Evolutionary conservation across 2,888 invertebrate species (phyloP), one percentile per base, ranked within the genome.

Genomic region (Syrista parreyssii): DNA sequence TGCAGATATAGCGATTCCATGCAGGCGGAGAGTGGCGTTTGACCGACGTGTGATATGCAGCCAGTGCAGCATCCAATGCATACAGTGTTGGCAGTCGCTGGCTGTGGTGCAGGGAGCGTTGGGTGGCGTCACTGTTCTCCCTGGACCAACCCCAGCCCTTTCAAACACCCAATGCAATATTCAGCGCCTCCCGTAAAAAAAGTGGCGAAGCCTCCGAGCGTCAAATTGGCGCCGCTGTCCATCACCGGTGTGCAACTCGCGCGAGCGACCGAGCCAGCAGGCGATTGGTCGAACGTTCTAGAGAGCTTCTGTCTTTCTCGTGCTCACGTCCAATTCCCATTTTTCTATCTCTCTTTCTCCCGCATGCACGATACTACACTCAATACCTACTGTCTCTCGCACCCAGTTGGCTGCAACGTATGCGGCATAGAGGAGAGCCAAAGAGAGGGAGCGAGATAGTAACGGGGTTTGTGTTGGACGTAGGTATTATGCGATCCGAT

Each of bases 201-300:
- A 78, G 84, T 89, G 87, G 85, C 86, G 86, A 86, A 86, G 88
- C 89, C 87, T 87, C 89, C 86, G 87, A 91, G 88, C 91, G 91
- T 90, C 91, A 91, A 91, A 91, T 91, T 90, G 91, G 91, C 91
- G 91, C 91, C 91, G 91, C 91, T 91, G 91, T 90, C 91, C 91
- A 91, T 91, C 91, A 78, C 78, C 74, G 74, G 74, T 69, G 69
- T 69, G 69, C 69, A 69, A 30, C 69, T 32, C 15, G 69, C 69
- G 40, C 75, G 69, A 71, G 69, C 75, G 36, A 71, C 12, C 31
- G 71, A 71, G 32, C 71, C 31, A 71, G 71, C 31, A 31, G 31
- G 12, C 71, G 71, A 31, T 71, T 32, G 71, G 71, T 12, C 12
- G 55, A 55, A 23, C 23, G 55, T 55, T 55, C 55, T 9, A 55